These are phyloP conservation scores for Caenorhabditis angaria DNA, from an alignment of 2,888 invertebrate genomes.

Conservation along the genomic window DNA sequence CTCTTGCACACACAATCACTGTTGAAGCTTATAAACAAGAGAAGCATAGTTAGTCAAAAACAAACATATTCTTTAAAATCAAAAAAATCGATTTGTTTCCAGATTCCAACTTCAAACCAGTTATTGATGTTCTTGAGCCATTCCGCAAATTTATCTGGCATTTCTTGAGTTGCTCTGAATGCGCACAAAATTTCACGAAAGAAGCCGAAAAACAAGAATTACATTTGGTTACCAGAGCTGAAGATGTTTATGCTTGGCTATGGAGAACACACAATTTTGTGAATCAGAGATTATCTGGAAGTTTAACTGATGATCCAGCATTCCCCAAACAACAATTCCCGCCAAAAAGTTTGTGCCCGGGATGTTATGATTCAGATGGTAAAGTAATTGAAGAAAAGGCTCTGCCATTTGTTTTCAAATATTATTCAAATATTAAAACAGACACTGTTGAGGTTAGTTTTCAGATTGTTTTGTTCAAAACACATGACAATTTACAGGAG, in stretches of 20 bases:
- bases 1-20: conserved; percentile 88
- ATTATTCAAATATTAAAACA: conserved; percentile 65
- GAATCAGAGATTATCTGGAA: conserved; percentile 86
- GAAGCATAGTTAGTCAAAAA: conserved; percentile 62
- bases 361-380: conserved; percentile 56
- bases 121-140: conserved; percentile 80
- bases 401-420: conserved; percentile 63
- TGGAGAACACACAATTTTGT: conserved; percentile 93
- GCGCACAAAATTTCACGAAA: conserved; percentile 86
- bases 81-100: conserved; percentile 10
- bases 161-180: conserved; percentile 93
- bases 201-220: conserved; percentile 79
- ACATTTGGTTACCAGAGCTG: conserved; percentile 69
- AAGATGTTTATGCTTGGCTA: conserved; percentile 86
- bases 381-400: conserved; percentile 58
- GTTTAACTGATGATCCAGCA: conserved; percentile 86
- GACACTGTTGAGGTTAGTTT: conserved; percentile 58
- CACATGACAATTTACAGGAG: conserved; percentile 46
- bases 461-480: neutral
- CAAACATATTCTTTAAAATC: neutral
- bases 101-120: conserved; percentile 74
- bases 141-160: conserved; percentile 88
- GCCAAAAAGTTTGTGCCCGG: conserved; percentile 56
- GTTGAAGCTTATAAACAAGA: conserved; percentile 79
- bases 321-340: conserved; percentile 81